Conservation (phyloP, 2,797 vertebrate genomes). For the Sebastes cheni region DNA sequence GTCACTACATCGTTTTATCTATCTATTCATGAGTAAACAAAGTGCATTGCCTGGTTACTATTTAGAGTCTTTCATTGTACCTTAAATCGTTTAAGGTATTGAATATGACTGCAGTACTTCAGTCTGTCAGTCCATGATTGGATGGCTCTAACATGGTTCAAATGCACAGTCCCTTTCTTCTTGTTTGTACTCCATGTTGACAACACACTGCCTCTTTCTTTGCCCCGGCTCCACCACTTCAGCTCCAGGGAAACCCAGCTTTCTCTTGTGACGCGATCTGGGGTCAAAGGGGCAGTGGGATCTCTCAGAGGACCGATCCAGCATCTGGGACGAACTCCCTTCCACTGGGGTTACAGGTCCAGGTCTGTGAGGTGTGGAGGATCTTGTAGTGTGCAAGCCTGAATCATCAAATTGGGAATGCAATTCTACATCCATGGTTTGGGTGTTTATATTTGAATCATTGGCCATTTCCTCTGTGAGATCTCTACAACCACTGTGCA, state of each 20-base stretch:
- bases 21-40: slow-evolving; percentile 2
- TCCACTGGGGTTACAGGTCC: not conserved
- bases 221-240: slow-evolving; percentile 66
- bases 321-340: not conserved
- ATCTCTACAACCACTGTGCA: slow-evolving; percentile 10
- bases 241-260: slow-evolving; percentile 68
- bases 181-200: slow-evolving; percentile 46
- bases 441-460: slow-evolving; percentile 20
- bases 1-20: not conserved
- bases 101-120: not conserved
- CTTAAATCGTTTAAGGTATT: not conserved
- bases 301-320: slow-evolving; percentile 25
- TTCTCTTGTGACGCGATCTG: slow-evolving; percentile 81
- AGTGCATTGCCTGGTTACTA: slow-evolving; percentile 26
- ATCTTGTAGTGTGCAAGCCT: slow-evolving; percentile 13
- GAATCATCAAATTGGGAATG: slow-evolving; percentile 37
- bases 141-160: slow-evolving; percentile 27
- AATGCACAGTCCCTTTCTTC: slow-evolving; percentile 18
- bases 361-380: not conserved
- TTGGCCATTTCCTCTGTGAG: slow-evolving; percentile 3
- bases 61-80: slow-evolving; percentile 8
- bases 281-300: slow-evolving; percentile 33
- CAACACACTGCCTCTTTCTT: slow-evolving; percentile 79
- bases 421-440: slow-evolving; percentile 33
- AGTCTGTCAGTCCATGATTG: not conserved